Percentiles rank a stretch among this genome's conserved stretches.
These are phyloP conservation scores for Argyresthia albistria DNA, from an alignment of 2,888 invertebrate genomes.

Conservation along the genomic window DNA sequence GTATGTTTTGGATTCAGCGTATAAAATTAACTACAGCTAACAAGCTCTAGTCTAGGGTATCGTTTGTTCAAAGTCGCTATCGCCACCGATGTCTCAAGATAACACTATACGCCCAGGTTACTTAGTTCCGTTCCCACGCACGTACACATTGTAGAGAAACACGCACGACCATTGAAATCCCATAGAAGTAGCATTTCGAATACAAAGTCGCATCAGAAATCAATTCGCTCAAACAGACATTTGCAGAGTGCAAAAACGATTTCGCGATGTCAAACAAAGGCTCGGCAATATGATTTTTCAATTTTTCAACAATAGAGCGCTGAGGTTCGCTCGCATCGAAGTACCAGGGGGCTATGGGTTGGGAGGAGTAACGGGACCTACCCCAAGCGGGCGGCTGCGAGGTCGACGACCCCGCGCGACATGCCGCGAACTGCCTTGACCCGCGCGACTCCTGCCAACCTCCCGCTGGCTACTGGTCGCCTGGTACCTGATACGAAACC, in stretches of 20 bases:
- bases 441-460: slow-evolving; percentile 26
- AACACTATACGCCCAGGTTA: slow-evolving; percentile 35
- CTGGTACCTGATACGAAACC: slow-evolving; percentile 23
- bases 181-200: background rate
- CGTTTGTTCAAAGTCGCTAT: slow-evolving; percentile 12
- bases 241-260: background rate
- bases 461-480: slow-evolving; percentile 36
- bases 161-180: background rate
- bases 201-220: background rate
- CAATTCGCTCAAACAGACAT: background rate
- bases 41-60: slow-evolving; percentile 40
- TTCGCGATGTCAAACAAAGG: background rate
- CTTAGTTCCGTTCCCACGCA: slow-evolving; percentile 28
- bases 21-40: slow-evolving; percentile 23
- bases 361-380: slow-evolving; percentile 48
- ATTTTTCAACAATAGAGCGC: slow-evolving; percentile 1
- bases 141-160: background rate
- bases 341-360: slow-evolving; percentile 30
- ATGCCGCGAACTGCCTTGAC: slow-evolving; percentile 48
- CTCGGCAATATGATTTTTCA: slow-evolving; percentile 1
- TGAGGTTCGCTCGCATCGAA: slow-evolving; percentile 9
- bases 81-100: slow-evolving; percentile 50
- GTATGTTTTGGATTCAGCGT: background rate
- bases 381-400: slow-evolving; percentile 35
- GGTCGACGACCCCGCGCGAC: slow-evolving; percentile 48